phyloP scores from a whole-genome alignment of 2,888 invertebrate species.

The Seladonia tumulorum region DNA sequence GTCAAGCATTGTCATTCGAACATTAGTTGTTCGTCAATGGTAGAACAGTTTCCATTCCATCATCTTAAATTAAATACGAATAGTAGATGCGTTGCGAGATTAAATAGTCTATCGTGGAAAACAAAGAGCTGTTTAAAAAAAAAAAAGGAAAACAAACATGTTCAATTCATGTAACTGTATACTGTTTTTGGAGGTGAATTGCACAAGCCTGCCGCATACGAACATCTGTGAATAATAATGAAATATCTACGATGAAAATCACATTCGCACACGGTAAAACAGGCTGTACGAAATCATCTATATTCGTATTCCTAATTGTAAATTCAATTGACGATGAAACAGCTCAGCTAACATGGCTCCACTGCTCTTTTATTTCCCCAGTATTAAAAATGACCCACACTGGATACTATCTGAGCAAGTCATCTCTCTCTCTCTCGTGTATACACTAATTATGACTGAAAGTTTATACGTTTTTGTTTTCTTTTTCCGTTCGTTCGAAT shows the following conservation, averaged over 20 bases:
- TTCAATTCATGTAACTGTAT: constrained; percentile 39
- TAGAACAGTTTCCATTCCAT: constrained; percentile 8
- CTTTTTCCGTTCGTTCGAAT: constrained; percentile 21
- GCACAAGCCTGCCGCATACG: constrained; percentile 64
- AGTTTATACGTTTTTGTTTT: constrained; percentile 19
- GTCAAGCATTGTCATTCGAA: constrained; percentile 18
- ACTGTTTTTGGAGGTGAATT: constrained; percentile 54
- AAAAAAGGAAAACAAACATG: constrained; percentile 26
- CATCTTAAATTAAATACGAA: constrained; percentile 34
- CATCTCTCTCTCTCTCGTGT: constrained; percentile 16
- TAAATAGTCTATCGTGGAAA: constrained; percentile 50
- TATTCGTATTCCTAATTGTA: constrained; percentile 44
- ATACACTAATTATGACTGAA: constrained; percentile 29
- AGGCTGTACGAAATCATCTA: constrained; percentile 59
- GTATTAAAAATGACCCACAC: constrained; percentile 65
- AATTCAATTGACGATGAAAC: constrained; percentile 65
- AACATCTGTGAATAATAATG: constrained; percentile 55
- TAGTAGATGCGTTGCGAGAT: constrained; percentile 35
- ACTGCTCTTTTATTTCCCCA: constrained; percentile 39
- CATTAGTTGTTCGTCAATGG: not conserved
- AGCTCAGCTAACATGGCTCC: constrained; percentile 63
- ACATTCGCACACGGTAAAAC: constrained; percentile 54
- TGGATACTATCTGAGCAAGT: constrained; percentile 63
- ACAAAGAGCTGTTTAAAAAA: constrained; percentile 39
- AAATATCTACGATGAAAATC: constrained; percentile 56